These are phyloP conservation scores for Adoxophyes honmai DNA, from an alignment of 1,140 invertebrate species.

Conservation along the genomic window DNA sequence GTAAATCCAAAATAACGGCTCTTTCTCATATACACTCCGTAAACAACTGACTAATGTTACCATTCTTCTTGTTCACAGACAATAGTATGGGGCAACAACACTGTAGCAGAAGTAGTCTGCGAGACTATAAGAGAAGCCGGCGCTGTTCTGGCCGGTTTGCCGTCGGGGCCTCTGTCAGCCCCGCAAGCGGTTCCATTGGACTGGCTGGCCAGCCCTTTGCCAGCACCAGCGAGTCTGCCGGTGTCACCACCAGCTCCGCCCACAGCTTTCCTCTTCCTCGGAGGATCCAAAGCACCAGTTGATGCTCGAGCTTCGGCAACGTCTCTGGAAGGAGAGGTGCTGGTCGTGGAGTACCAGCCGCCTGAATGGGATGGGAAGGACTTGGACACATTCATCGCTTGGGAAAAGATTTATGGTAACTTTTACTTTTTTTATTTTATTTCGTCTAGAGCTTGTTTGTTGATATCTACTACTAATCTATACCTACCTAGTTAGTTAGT, in stretches of 20 bases:
- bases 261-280: slow-evolving; percentile 78
- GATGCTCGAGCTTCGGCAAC: slow-evolving; percentile 78
- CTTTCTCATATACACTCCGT: too few species aligned
- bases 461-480: too few species aligned
- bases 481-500: too few species aligned
- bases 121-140: slow-evolving; percentile 62
- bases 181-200: slow-evolving; percentile 37
- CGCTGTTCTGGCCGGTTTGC: slow-evolving; percentile 47
- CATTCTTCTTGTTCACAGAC: slow-evolving; percentile 56
- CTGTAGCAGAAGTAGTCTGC: slow-evolving; percentile 60
- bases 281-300: slow-evolving; percentile 80
- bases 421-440: slow-evolving; percentile 4
- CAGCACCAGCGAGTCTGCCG: slow-evolving; percentile 33
- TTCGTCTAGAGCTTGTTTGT: too few species aligned
- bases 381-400: slow-evolving; percentile 64
- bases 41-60: too few species aligned
- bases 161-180: slow-evolving; percentile 49
- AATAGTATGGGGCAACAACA: slow-evolving; percentile 54
- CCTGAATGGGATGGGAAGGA: slow-evolving; percentile 73
- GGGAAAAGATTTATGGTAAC: slow-evolving; percentile 73
- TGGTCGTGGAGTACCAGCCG: slow-evolving; percentile 79
- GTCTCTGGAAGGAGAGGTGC: slow-evolving; percentile 79
- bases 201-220: slow-evolving; percentile 40
- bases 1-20: too few species aligned
- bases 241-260: slow-evolving; percentile 54